Conservation (phyloP, 37 sponge, comb jelly and placozoan species). For the Halichondria panicea region DNA sequence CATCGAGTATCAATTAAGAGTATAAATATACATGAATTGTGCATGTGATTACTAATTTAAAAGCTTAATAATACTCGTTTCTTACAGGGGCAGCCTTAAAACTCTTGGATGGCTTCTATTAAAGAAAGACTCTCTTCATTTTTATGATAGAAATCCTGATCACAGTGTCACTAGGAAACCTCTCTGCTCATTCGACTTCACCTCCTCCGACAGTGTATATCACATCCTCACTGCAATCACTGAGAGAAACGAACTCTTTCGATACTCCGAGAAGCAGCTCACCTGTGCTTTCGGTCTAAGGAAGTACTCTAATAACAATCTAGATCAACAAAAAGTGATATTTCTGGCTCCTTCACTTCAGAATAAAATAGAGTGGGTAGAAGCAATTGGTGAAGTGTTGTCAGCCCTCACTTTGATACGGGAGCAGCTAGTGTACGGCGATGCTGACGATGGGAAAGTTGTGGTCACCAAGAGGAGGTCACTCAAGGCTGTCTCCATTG, state of each 20-base stretch:
- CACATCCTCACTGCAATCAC: conserved; percentile 7
- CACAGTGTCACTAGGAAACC: conserved; percentile 13
- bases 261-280: background rate
- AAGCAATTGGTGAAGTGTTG: conserved; percentile 15
- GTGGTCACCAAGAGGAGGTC: background rate
- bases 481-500: conserved; percentile 27
- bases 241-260: background rate
- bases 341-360: conserved; percentile 4
- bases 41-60: background rate
- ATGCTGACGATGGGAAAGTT: background rate
- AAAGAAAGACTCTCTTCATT: conserved; percentile 11
- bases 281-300: conserved; percentile 17
- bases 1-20: too few species aligned
- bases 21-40: background rate
- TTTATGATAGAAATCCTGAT: conserved; percentile 34
- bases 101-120: conserved; percentile 48
- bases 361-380: conserved; percentile 41
- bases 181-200: conserved; percentile 1
- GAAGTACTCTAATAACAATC: background rate
- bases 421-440: background rate
- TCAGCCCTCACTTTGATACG: background rate
- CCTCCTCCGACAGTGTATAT: background rate
- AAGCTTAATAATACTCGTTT: background rate
- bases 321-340: background rate
- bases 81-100: conserved; percentile 12